Percentiles rank a stretch among this genome's conserved stretches.
Conservation (phyloP, 2,888 invertebrate species). For the Tetragonula carbonaria region DNA sequence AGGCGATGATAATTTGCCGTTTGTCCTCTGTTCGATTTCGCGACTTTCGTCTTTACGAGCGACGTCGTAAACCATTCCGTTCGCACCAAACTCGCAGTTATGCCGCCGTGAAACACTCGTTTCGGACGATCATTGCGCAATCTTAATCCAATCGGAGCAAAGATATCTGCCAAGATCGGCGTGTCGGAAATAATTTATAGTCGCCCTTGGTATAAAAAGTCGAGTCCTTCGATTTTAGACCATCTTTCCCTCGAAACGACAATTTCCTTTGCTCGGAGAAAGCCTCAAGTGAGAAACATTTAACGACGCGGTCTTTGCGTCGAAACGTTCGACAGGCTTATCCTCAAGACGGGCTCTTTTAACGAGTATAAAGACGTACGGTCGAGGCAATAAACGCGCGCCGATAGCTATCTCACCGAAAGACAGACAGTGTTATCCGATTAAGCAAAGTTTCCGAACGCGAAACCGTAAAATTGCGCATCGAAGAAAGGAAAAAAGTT, state of each 20-base stretch:
- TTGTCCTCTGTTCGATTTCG: conserved; percentile 72
- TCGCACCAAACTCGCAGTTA: conserved; percentile 29
- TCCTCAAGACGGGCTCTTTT: background rate
- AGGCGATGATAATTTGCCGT: conserved; percentile 66
- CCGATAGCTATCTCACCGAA: background rate
- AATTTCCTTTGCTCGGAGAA: too few relatives aligned
- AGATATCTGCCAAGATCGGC: background rate
- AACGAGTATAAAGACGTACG: conserved; percentile 32
- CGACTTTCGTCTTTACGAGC: conserved; percentile 68
- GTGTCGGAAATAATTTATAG: background rate
- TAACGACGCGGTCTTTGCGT: too few relatives aligned
- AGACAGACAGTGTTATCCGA: conserved; percentile 52
- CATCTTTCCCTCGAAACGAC: too few relatives aligned
- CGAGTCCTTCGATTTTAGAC: background rate
- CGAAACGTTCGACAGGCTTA: background rate
- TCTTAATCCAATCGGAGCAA: conserved; percentile 24
- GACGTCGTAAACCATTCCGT: conserved; percentile 45
- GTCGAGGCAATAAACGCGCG: conserved; percentile 15
- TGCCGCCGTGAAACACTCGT: background rate
- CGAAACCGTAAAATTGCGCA: conserved; percentile 49
- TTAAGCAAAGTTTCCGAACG: conserved; percentile 45
- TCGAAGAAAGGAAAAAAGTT: conserved; percentile 43
- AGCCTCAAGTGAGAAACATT: too few relatives aligned
- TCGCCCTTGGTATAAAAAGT: background rate
- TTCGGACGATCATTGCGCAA: background rate